phyloP scores from a whole-genome alignment of 2,888 invertebrate species.

The Lasioglossum malachurum region DNA sequence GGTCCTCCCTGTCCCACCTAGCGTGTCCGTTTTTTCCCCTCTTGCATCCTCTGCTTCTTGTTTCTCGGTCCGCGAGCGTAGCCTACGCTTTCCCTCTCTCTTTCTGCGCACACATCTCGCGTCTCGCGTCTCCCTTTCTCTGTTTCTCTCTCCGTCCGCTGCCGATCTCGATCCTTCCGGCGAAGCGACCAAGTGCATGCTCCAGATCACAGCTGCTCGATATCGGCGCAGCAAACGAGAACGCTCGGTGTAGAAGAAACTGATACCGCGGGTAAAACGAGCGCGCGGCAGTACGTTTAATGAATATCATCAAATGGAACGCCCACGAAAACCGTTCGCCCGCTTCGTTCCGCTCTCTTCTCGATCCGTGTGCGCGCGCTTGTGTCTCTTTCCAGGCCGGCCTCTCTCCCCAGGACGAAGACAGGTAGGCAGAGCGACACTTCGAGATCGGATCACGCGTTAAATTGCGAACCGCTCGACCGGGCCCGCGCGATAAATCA shows the following conservation, averaged over 20 bases:
- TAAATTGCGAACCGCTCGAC: slow-evolving; percentile 50
- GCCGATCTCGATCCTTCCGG: slow-evolving; percentile 61
- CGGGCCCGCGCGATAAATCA: slow-evolving; percentile 63
- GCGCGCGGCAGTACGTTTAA: slow-evolving; percentile 57
- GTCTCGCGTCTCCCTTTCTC: not conserved
- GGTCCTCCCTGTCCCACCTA: slow-evolving; percentile 12
- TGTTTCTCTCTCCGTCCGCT: not conserved
- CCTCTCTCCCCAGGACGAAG: slow-evolving; percentile 31
- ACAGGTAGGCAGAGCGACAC: slow-evolving; percentile 41
- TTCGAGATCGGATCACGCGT: slow-evolving; percentile 57
- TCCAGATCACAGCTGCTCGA: slow-evolving; percentile 71
- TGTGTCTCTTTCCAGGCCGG: not conserved
- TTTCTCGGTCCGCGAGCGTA: slow-evolving; percentile 11
- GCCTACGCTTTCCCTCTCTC: not conserved
- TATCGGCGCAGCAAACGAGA: slow-evolving; percentile 61
- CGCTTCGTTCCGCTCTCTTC: not conserved
- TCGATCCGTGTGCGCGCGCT: not conserved
- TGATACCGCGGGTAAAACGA: slow-evolving; percentile 53
- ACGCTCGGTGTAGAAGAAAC: slow-evolving; percentile 53
- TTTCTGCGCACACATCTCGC: not conserved
- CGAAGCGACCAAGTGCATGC: slow-evolving; percentile 59
- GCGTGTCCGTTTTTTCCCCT: not conserved
- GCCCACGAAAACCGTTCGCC: slow-evolving; percentile 39
- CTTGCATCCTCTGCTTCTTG: slow-evolving; percentile 29
- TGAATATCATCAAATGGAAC: slow-evolving; percentile 66